Percentiles rank a stretch among this genome's conserved stretches.
Conservation (phyloP, 30 jellyfish, hydroid and myxozoan genomes). For the Aurelia sp. region DNA sequence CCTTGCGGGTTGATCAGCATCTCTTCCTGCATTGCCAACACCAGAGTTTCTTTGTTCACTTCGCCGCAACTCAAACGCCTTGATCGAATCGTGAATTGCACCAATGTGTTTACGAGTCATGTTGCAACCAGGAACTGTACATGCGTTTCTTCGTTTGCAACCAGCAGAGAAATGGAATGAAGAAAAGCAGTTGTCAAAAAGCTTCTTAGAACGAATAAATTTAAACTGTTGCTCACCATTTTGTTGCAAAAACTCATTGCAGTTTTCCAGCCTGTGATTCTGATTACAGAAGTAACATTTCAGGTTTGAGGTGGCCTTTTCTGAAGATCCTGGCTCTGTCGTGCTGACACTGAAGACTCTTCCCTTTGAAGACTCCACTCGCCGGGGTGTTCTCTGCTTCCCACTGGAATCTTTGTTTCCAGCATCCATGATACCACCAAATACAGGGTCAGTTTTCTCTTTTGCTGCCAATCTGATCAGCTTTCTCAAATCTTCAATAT, state of each 20-base stretch:
- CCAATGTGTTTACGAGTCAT: no score
- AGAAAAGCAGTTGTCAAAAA: no score
- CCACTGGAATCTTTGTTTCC: background rate
- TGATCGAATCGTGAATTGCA: no score
- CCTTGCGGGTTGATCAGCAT: background rate
- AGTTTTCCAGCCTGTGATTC: background rate
- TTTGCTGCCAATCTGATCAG: conserved; percentile 2
- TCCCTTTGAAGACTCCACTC: background rate
- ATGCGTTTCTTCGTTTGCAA: no score
- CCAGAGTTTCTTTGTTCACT: background rate
- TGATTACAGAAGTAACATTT: background rate
- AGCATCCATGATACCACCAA: background rate
- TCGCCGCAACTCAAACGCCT: no score
- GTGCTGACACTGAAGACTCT: background rate
- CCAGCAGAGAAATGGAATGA: no score
- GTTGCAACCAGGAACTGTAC: no score
- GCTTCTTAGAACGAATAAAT: no score
- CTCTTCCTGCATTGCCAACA: no score
- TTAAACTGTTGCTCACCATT: no score
- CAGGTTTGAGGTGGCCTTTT: background rate
- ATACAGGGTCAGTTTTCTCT: background rate
- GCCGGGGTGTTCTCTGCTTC: background rate
- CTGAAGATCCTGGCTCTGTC: background rate
- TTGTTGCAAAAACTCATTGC: background rate
- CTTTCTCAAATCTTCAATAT: conserved; percentile 13